Percentiles rank a stretch among this genome's conserved stretches.
These are phyloP conservation scores for Resseliella maxima DNA, from an alignment of 2,888 invertebrate species.

Conservation along the genomic window DNA sequence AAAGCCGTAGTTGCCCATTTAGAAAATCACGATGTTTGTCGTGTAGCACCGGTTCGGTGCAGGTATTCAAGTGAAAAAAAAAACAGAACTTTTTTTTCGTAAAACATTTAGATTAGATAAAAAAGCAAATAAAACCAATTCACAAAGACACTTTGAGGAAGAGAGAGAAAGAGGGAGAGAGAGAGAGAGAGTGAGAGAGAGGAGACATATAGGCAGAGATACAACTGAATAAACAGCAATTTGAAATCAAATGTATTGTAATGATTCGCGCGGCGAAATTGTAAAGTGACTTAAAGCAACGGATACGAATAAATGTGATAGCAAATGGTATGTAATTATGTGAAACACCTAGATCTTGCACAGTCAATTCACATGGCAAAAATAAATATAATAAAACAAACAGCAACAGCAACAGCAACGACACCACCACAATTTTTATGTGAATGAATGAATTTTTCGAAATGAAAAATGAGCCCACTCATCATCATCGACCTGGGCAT, in stretches of 20 bases:
- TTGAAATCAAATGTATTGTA: too few species aligned
- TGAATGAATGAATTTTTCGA: conserved; percentile 3
- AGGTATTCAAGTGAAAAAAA: conserved; percentile 13
- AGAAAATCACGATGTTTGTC: conserved; percentile 46
- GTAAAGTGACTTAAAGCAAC: background rate
- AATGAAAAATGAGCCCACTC: conserved; percentile 8
- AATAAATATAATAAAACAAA: background rate
- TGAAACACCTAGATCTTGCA: conserved; percentile 11
- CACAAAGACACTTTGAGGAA: background rate
- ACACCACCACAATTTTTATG: background rate
- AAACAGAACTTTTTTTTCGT: too few species aligned
- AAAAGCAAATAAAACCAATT: conserved; percentile 36
- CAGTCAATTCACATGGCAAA: too few species aligned
- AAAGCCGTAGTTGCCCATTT: background rate
- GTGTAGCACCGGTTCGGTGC: conserved; percentile 6
- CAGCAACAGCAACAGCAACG: background rate
- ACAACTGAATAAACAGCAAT: too few species aligned
- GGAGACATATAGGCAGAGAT: too few species aligned
- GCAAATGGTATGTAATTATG: conserved; percentile 22
- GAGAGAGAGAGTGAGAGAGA: background rate
- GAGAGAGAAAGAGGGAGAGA: background rate
- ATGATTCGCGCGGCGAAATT: background rate
- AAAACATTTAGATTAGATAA: conserved; percentile 51
- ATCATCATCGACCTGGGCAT: background rate
- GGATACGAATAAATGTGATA: background rate